Evolutionary conservation across 2,888 invertebrate genomes (phyloP), one percentile per base, ranked within the genome.

Genomic region (Drosophila crucigera): DNA sequence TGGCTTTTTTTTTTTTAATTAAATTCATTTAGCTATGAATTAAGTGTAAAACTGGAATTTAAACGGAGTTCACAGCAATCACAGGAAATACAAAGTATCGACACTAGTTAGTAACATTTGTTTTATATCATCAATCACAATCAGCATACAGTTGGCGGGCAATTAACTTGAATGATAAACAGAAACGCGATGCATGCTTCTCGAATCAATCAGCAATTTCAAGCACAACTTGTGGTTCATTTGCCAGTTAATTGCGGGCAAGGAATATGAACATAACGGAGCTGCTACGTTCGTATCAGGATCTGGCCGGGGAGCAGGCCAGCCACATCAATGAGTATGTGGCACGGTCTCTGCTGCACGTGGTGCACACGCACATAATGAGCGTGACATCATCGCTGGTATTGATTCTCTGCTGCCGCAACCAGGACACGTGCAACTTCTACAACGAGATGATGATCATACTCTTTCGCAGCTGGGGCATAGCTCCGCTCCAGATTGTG

Each of bases 401-500:
- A 5, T 41, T 92, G 30, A 83, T 85, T 0, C 41, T 91, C 0
- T 84, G 82, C 47, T 91, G 90, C 43, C 78, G 84, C 5, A 68
- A 78, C 28, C 59, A 71, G n/a, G 73, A 80, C 3, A 85, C 83
- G 1, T 82, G 83, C 66, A 81, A 82, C n/a, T 91, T 91, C 62
- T 92, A 88, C 64, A 89, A 85, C 58, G 82, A 91, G 41, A 73
- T 92, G 66, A 71, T 90, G 73, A 77, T 74, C 60, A 67, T 77
- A 1, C 54, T 91, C 10, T 90, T 90, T 47, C 72, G 65, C 28
- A 64, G 63, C 22, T 88, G 84, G 86, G 78, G 82, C 37, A 68
- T 83, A 10, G 76, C 79, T 0, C 85, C 82, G 14, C 59, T 90
- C 1, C 91, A 91, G 67, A 85, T 91, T 22, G 83, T 91, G 2